Evolutionary conservation across 1,140 invertebrate species (phyloP).

Genomic region (Lasioglossum albipes): DNA sequence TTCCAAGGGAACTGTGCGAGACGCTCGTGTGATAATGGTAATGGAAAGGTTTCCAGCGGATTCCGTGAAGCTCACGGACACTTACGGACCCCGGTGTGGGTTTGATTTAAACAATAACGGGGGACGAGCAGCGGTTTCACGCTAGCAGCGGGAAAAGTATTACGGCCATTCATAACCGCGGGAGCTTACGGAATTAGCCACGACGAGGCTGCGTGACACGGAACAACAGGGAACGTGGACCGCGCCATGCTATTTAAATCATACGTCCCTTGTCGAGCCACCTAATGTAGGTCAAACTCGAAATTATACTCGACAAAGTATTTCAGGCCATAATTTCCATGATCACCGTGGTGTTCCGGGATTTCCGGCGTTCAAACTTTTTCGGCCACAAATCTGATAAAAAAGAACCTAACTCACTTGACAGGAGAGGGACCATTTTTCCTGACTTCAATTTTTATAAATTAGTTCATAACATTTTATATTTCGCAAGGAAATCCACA

Average conservation of each 20-base stretch:
- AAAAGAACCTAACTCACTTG: too few relatives aligned
- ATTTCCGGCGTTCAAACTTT: neutral
- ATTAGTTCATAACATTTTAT: too few relatives aligned
- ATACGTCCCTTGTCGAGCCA: constrained; percentile 44
- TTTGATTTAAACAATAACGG: constrained; percentile 1
- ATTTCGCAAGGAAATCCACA: too few relatives aligned
- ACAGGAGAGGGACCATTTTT: too few relatives aligned
- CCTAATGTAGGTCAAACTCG: constrained; percentile 53
- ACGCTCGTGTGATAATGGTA: too few relatives aligned
- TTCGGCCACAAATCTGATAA: too few relatives aligned
- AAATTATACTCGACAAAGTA: constrained; percentile 35
- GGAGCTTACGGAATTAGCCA: constrained; percentile 33
- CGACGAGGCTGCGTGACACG: constrained; percentile 35
- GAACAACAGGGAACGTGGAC: constrained; percentile 48
- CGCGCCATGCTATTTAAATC: constrained; percentile 53
- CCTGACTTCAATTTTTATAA: too few relatives aligned
- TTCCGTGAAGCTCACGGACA: too few relatives aligned
- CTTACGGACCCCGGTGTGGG: neutral
- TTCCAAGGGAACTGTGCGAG: too few relatives aligned
- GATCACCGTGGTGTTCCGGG: neutral
- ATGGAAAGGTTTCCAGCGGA: too few relatives aligned
- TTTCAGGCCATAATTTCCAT: neutral
- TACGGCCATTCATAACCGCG: constrained; percentile 28
- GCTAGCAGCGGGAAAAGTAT: constrained; percentile 13
- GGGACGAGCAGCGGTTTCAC: neutral